These are phyloP conservation scores for Grammomys dolichurus DNA, from an alignment of 2,113 vertebrate genomes.

Conservation along the genomic window DNA sequence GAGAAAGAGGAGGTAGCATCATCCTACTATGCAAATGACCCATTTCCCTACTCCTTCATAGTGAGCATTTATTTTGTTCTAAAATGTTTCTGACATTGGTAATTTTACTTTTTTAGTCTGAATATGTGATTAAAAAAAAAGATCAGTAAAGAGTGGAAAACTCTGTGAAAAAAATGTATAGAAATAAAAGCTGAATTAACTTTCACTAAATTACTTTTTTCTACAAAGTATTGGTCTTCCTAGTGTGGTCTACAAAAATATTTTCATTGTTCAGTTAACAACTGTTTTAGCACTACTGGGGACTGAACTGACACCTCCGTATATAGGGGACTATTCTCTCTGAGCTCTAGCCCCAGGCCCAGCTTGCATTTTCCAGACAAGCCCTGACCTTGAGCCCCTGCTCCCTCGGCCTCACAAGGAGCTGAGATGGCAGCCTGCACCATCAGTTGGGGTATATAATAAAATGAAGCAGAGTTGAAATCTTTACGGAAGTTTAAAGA, in stretches of 20 bases:
- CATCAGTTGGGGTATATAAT: no score
- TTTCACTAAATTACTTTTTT: constrained; percentile 17
- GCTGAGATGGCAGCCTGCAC: neutral
- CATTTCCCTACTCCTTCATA: neutral
- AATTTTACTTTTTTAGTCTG: constrained; percentile 47
- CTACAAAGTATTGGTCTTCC: constrained; percentile 5
- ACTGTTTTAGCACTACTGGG: neutral
- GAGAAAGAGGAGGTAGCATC: neutral
- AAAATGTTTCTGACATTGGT: neutral
- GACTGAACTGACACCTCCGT: neutral
- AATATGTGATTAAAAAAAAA: neutral
- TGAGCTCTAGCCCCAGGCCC: neutral
- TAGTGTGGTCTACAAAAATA: constrained; percentile 40
- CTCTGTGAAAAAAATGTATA: neutral
- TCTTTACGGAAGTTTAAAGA: neutral
- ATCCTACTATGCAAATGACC: neutral
- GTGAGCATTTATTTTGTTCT: neutral
- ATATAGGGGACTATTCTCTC: neutral
- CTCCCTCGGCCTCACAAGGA: neutral
- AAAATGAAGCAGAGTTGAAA: neutral
- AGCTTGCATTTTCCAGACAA: neutral
- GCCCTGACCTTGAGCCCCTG: no score
- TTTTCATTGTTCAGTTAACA: constrained; percentile 19
- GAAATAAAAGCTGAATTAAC: constrained; percentile 34
- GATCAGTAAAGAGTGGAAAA: constrained; percentile 19